Evolutionary conservation across 2,797 vertebrate species (phyloP), one percentile per base, ranked within the genome.

Genomic region (Centropyge bicolor): DNA sequence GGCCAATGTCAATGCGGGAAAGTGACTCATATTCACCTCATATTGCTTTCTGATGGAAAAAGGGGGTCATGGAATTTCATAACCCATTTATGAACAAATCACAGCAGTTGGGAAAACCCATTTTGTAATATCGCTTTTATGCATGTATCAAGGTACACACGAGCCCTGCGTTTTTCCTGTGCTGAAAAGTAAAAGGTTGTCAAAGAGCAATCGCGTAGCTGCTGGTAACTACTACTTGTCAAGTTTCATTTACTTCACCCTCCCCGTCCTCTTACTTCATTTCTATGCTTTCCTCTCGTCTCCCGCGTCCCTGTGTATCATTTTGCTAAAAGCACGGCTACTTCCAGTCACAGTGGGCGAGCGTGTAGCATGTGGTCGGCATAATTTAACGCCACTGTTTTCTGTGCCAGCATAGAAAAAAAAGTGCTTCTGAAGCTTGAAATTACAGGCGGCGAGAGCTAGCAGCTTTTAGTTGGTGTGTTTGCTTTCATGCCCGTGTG

Each of bases 231-330:
- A 64, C 75, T n/a, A 48, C 63, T 87, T 90, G 74, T 87, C 81
- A 86, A 70, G 66, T 88, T 89, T 85, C 65, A 77, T 88, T 86
- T 76, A 55, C 81, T 71, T 68, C 46, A 70, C 60, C 61, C 45
- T 76, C 74, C 16, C 57, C 11, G 1, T 70, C 62, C 74, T 36
- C 72, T 78, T 63, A 64, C 56, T 76, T 76, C 55, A 62, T 82
- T 84, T 75, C 43, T 43, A 35, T 68, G 66, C 73, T 62, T 76
- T 69, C 64, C 61, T 75, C 69, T 82, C 16, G 1, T 66, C 72
- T 59, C 57, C 75, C 10, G 1, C 48, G 51, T 84, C 64, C 61
- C 61, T 52, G 48, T 75, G 63, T 76, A 74, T 85, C 35, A 77
- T 88, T 87, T 81, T 43, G 40, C 70, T 82, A 70, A 86, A 87